Conservation (phyloP, 2,797 vertebrate species). For the Aldrovandia affinis region DNA sequence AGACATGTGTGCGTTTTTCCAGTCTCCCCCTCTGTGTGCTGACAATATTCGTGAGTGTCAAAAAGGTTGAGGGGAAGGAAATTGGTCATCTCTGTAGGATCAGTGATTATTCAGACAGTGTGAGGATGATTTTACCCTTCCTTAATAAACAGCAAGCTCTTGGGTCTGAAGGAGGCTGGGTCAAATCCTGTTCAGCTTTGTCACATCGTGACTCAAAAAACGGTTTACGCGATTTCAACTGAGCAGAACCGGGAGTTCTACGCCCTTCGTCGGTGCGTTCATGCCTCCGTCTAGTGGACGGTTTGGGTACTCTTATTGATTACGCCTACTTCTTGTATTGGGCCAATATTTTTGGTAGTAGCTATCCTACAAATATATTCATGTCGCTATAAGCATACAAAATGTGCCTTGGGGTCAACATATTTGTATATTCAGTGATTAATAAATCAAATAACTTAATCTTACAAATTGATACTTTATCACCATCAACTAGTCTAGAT, state of each 20-base stretch:
- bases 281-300: not conserved
- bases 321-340: not conserved
- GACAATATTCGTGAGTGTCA: no score
- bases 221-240: not conserved
- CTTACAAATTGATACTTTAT: no score
- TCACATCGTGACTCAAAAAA: not conserved
- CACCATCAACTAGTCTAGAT: not conserved
- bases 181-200: not conserved
- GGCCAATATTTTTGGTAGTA: not conserved
- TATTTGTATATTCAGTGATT: not conserved
- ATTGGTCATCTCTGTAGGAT: not conserved
- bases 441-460: not conserved
- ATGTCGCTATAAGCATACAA: no score
- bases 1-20: no score
- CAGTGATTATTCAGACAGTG: not conserved
- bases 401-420: not conserved
- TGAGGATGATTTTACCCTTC: slow-evolving; percentile 25
- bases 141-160: not conserved
- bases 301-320: not conserved
- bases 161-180: not conserved
- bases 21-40: no score
- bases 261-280: no score
- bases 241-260: no score
- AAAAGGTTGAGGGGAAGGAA: no score
- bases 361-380: not conserved